Base-by-base conservation (phyloP, 2,888 invertebrate genomes). In the Dasysyrphus albostriatus region DNA sequence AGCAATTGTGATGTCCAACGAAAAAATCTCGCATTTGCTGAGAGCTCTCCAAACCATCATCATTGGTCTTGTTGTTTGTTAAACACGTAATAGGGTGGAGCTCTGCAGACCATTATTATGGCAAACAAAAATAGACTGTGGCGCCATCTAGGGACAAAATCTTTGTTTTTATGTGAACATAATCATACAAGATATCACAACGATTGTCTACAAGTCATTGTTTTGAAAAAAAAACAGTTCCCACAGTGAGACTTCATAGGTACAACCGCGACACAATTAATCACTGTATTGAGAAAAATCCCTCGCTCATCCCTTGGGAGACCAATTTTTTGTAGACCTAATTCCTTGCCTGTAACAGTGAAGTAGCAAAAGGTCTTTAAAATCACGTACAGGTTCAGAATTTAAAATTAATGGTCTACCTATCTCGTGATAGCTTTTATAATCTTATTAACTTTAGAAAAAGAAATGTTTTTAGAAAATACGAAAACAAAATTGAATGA, bases 1-100 rank as follows among this genome's bases (percentile, higher is more conserved):
- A 79, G 87, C 75, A 82, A 75, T 83, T 79, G 83, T 79, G 83
- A 83, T 75, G 87, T 49, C 74, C 63, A 75, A 59, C 14, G 39
- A 44, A 70, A 83, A 74, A 75, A 73, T 78, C 37, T 5, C 14
- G 44, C 42, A 14, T 37, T 39, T 3, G 58, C 63, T n/a, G 65
- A 63, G 72, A 42, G 44, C 9, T 63, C 9, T 63, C 58, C 65
- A 29, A 72, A 32, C 19, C 19, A 54, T 54, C 61, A 24, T 32
- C n/a, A n/a, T 8, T 70, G 69, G 7, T 59, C 39, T 54, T 61
- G 67, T 63, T 78, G 85, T 78, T 65, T 24, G 24, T 24, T 24
- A 24, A 24, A 56, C 44, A 54, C 67, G 78, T 87, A 75, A 49
- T 44, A 54, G 83, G 75, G 87, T 87, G 87, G 83, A 83, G 83